Base-by-base conservation (phyloP, 1,140 invertebrate genomes). In the Monochamus saltuarius region DNA sequence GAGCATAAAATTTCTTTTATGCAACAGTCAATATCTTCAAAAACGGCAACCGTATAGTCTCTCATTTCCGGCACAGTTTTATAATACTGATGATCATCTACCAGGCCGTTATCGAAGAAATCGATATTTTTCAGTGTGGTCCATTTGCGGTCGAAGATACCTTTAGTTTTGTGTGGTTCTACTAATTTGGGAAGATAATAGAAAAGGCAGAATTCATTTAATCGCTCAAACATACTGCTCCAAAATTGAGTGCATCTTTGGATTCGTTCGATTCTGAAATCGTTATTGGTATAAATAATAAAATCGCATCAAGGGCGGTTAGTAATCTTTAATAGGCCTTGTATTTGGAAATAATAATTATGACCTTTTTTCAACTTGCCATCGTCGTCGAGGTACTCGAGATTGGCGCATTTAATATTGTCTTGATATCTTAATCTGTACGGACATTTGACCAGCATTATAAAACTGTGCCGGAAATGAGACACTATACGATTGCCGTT, bases 271-370 rank as follows among this genome's bases (percentile, higher is more conserved):
- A 46, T 11, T 17, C 13, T 17, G n/a, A 9, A 34, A 56, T 37
- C 56, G 47, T 29, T 37, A 7, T 13, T 17, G 7, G 43, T 57
- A 14, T 37, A 57, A 38, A 57, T 49, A 2, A 57, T 17, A 13
- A 57, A 57, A 38, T 57, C 56, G 17, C 56, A 40, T 43, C 56
- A 57, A 49, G n/a, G 1, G 10, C 56, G 45, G 10, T 46, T 49
- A 0, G 49, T 51, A 10, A 51, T 51, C 11, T 51, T 35, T 35
- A 37, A 35, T 51, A 37, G 4, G 11, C 49, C 61, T 42, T 61
- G 61, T 11, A 64, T 55, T 47, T 64, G 61, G 54, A 39, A 53
- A 61, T 16, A 55, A 40, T 64, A 60, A 46, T 58, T 46, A 14
- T 60, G 56, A 34, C 37, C 34, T 34, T 34, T 14, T 37, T 47